Conservation (phyloP, 2,797 vertebrate genomes). For the Tangara arthus region DNA sequence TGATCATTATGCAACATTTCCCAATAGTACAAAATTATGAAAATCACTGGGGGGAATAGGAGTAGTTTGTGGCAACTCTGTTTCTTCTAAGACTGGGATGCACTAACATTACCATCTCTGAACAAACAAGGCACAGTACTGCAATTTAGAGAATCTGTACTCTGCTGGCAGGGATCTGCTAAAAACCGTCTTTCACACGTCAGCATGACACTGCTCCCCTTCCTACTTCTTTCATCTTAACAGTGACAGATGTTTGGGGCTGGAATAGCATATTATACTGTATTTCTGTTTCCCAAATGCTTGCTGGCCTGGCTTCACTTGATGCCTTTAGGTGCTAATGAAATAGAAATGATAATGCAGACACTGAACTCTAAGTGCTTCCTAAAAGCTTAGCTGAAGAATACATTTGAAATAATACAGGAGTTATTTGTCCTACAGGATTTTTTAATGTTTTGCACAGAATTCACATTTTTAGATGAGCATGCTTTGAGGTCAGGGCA, state of each 20-base stretch:
- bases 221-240: not conserved
- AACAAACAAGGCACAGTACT: not conserved
- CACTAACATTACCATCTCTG: not conserved
- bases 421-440: not conserved
- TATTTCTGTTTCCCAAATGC: not conserved
- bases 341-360: conserved; percentile 17
- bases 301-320: not conserved
- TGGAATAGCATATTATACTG: not conserved
- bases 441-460: not conserved
- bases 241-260: not conserved
- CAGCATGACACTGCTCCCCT: not conserved
- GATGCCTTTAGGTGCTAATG: not conserved
- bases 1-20: not conserved
- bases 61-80: not conserved
- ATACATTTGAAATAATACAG: not conserved
- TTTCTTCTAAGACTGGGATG: not conserved
- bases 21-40: not conserved
- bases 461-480: not conserved
- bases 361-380: not conserved
- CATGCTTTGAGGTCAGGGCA: not conserved
- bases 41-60: fast-evolving
- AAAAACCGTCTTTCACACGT: not conserved
- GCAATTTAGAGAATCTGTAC: not conserved
- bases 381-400: not conserved
- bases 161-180: not conserved